Base-by-base conservation (phyloP, 2,888 invertebrate genomes). In the Muschampia plurimacula region DNA sequence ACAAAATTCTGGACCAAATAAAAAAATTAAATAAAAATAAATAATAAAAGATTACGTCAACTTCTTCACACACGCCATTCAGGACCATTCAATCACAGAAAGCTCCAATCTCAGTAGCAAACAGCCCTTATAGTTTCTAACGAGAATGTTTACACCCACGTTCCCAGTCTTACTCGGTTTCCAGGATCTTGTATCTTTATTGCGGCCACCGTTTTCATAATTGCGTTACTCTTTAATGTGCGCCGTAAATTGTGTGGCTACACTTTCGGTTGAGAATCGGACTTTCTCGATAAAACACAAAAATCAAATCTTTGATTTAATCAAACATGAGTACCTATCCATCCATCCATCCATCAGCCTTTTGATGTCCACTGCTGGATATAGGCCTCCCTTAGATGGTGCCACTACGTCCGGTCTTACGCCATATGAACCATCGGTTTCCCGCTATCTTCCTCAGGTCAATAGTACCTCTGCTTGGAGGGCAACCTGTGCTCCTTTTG, bases 201-300 rank as follows among this genome's bases (percentile, higher is more conserved):
- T 62, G 72, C 55, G 72, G 39, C 62, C 52, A 41, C 72, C 67
- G 62, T 72, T 72, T 67, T 67, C 72, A 72, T 72, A 67, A 72
- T 67, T 72, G 62, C 67, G 67, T 72, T 72, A 67, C 67, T 62
- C 67, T 72, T 66, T 71, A 71, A 66, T 66, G 71, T 60, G 39
- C 59, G 22, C 49, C 49, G 52, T 46, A 66, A 71, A 66, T 59
- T 4, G 13, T 59, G 28, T 59, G 13, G 7, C 32, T 3, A 59
- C 7, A 59, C 28, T 32, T 32, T 59, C 12, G 15, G 59, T 59
- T 32, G 13, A 22, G 9, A 22, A 55, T 22, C 15, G 22, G 55
- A 55, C 2, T 55, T 4, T 55, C 15, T 9, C 10, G 9, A n/a
- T 52, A 6, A 3, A 49, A 49, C 5, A 4, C 10, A 13, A 4